These are phyloP conservation scores for Itoplectis maculator DNA, from an alignment of 2,888 invertebrate species.

Conservation along the genomic window DNA sequence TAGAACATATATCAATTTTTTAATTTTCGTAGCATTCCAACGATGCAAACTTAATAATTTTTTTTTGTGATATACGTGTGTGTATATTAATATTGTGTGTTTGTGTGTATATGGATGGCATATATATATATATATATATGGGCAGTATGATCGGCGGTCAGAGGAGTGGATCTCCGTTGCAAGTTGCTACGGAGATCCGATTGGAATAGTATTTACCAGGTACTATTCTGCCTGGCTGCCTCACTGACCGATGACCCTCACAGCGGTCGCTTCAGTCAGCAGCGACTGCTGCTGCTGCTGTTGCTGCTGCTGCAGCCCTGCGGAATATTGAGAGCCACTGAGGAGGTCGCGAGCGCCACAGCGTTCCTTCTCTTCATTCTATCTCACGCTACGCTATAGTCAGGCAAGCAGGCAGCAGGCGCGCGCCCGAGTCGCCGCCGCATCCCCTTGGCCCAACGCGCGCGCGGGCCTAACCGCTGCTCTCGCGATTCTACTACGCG, in stretches of 20 bases:
- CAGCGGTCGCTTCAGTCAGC: conserved; percentile 8
- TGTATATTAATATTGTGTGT: too few species aligned
- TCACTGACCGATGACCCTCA: conserved; percentile 44
- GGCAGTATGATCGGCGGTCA: not conserved
- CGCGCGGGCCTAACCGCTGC: not conserved
- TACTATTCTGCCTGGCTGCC: conserved; percentile 49
- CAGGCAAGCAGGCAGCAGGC: too few species aligned
- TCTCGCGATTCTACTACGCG: not conserved
- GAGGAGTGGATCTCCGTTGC: not conserved
- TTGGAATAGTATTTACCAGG: conserved; percentile 9
- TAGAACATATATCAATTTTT: too few species aligned
- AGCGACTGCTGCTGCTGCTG: not conserved
- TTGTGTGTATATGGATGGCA: too few species aligned
- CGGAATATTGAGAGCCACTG: conserved; percentile 33
- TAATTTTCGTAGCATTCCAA: too few species aligned
- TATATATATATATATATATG: not conserved
- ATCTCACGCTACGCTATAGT: conserved; percentile 17
- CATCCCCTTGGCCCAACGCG: conserved; percentile 15
- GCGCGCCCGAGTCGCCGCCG: too few species aligned
- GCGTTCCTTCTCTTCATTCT: conserved; percentile 30
- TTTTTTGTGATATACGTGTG: too few species aligned
- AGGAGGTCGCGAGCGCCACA: conserved; percentile 30
- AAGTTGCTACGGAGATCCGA: conserved; percentile 30
- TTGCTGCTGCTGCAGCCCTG: not conserved
- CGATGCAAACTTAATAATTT: too few species aligned